Base-by-base conservation (phyloP, 2,113 vertebrate genomes). In the Chlamydotis undulata region DNA sequence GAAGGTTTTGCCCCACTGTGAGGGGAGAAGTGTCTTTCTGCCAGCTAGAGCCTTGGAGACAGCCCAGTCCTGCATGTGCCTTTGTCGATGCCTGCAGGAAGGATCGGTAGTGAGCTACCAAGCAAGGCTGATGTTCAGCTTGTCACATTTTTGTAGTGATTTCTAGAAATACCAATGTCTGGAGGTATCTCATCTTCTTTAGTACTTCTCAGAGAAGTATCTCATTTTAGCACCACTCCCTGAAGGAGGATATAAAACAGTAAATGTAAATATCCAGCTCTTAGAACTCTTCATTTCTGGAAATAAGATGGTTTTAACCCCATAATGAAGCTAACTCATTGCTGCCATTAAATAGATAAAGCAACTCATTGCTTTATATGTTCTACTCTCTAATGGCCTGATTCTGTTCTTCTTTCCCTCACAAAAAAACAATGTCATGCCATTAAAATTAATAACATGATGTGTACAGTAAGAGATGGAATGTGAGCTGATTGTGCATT, bases 401-500 rank as follows among this genome's bases (percentile, higher is more conserved):
- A 33, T 37, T 17, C 67, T 91, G 71, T 56, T 77, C 84, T 69
- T 49, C 23, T 65, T 73, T 43, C 57, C 52, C 56, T 76, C 63
- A 22, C 56, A 82, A 33, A 61, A 61, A 65, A 53, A 64, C 14
- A 59, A 59, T 35, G 53, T 57, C 29, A 4, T 50, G 41, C 45
- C 53, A 28, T 64, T 35, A 29, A 60, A 84, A 59, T 49, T 37
- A 75, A 31, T 52, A n/a, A 55, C 9, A 1, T 14, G 19, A 33
- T 14, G 50, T 33, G 16, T 7, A 13, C 37, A 52, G 39, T 84
- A n/a, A 10, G 43, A 82, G 53, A 33, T 41, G 33, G 76, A 71
- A 4, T 6, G 2, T 1, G 73, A 91, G 35, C 26, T 22, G 26
- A 19, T 23, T 4, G 57, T 16, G 33, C 2, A 0, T 26, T 60